Conservation (phyloP, 2,113 vertebrate genomes). For the Phalacrocorax aristotelis region DNA sequence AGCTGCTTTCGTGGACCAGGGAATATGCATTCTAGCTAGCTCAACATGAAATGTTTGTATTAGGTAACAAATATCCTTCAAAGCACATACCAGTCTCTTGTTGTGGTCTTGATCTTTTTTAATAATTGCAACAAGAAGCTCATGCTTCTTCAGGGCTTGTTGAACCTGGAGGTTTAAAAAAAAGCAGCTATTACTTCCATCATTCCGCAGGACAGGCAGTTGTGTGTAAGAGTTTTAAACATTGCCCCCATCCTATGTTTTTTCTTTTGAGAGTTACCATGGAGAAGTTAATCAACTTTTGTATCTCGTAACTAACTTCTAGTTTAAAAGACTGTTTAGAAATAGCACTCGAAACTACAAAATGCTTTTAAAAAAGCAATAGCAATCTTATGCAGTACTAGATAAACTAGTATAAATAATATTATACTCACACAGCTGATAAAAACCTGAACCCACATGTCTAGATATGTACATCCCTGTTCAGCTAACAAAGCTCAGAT, state of each 20-base stretch:
- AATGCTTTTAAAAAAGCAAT: neutral
- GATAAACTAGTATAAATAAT: neutral
- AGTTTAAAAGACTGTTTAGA: neutral
- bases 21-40: neutral
- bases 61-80: neutral
- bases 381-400: neutral
- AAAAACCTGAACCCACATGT: neutral
- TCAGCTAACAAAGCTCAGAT: neutral
- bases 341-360: neutral
- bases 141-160: conserved; percentile 85
- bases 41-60: neutral
- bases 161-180: conserved; percentile 77
- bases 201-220: neutral
- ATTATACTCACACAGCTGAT: neutral
- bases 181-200: neutral
- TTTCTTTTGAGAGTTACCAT: neutral
- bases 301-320: neutral
- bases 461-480: neutral
- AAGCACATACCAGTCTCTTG: conserved; percentile 84
- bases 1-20: neutral
- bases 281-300: neutral
- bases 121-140: conserved; percentile 83
- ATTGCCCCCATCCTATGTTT: neutral
- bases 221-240: neutral
- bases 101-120: conserved; percentile 87